phyloP scores from a whole-genome alignment of 1,140 invertebrate species.

The Ostrea denselamellosa region DNA sequence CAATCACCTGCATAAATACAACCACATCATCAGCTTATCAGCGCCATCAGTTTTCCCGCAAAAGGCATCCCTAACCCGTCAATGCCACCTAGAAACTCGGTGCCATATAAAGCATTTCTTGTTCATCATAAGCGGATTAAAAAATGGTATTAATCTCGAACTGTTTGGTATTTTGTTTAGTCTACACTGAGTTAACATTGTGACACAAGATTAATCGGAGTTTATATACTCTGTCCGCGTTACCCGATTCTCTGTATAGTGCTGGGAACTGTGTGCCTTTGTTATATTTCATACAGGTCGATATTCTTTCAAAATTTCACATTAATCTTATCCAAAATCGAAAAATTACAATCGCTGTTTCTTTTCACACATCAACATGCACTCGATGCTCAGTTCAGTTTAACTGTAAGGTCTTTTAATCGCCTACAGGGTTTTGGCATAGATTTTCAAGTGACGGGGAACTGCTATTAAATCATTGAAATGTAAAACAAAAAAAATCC shows the following conservation, averaged over 20 bases:
- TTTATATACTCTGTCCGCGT: neutral
- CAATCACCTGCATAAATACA: neutral
- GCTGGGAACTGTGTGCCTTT: neutral
- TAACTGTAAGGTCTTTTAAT: too few relatives aligned
- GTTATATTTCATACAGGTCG: too few relatives aligned
- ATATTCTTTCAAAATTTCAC: too few relatives aligned
- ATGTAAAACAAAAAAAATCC: too few relatives aligned
- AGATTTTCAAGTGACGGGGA: too few relatives aligned
- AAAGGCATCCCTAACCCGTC: neutral
- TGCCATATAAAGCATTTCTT: neutral
- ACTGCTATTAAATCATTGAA: too few relatives aligned
- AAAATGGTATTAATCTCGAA: neutral
- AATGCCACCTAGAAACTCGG: neutral
- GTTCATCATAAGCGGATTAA: conserved; percentile 6
- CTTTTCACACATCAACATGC: too few relatives aligned
- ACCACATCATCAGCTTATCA: neutral
- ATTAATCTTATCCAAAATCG: too few relatives aligned
- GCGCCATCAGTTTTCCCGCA: neutral
- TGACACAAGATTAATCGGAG: neutral
- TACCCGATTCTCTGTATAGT: neutral
- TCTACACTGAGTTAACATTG: neutral
- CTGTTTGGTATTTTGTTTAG: neutral
- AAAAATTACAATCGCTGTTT: too few relatives aligned
- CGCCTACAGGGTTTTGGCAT: too few relatives aligned
- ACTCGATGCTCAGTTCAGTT: too few relatives aligned